Evolutionary conservation across 2,797 vertebrate species (phyloP).

Genomic region (Odontamblyopus rebecca): DNA sequence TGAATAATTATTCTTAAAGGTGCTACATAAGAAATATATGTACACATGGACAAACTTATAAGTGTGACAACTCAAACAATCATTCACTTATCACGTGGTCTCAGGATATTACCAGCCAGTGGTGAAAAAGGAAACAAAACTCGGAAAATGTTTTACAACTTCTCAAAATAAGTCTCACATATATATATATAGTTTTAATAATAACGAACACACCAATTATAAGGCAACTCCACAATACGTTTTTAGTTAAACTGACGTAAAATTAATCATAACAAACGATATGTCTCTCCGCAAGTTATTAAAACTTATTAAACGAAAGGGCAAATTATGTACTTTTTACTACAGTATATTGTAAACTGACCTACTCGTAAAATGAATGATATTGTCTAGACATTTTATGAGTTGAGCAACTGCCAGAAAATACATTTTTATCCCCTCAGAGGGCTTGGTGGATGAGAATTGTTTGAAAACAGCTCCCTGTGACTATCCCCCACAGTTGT

Average conservation of each 20-base stretch:
- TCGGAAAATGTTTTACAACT: too few relatives aligned
- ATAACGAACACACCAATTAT: too few relatives aligned
- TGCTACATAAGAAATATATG: constrained; percentile 16
- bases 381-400: too few relatives aligned
- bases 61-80: not conserved
- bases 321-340: not conserved
- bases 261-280: too few relatives aligned
- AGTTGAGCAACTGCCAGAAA: not conserved
- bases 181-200: too few relatives aligned
- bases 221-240: not conserved
- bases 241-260: too few relatives aligned
- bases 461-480: not conserved
- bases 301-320: too few relatives aligned
- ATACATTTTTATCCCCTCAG: not conserved
- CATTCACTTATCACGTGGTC: not conserved
- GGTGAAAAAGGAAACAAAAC: not conserved
- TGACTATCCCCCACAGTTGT: too few relatives aligned
- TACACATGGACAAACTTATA: not conserved
- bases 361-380: not conserved
- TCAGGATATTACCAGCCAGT: constrained; percentile 5
- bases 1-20: constrained; percentile 18
- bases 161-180: too few relatives aligned
- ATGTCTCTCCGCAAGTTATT: too few relatives aligned
- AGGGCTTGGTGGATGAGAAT: not conserved
- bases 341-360: not conserved